A percentile compares a stretch with the other conserved stretches of the same genome.
Evolutionary conservation across 2,888 invertebrate species (phyloP).

Genomic region (Drosophila parthenogenetica): DNA sequence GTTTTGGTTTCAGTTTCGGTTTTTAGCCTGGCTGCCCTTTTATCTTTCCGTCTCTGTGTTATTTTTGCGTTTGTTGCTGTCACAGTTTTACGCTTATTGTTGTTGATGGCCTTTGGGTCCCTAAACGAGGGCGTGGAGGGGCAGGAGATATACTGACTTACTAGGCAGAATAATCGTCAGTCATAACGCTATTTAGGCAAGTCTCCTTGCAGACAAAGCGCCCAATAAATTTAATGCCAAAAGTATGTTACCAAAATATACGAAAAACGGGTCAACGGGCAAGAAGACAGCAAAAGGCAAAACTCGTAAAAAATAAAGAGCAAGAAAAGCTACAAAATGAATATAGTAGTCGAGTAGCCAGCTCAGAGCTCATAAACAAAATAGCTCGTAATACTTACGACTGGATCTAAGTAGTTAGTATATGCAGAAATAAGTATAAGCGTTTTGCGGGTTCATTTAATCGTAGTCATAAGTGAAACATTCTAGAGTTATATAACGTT

Average conservation of each 20-base stretch:
- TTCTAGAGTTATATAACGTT: conserved; percentile 7
- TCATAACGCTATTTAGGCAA: conserved; percentile 48
- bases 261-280: conserved; percentile 22
- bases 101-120: conserved; percentile 42
- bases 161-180: conserved; percentile 25
- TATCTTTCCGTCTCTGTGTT: conserved; percentile 56
- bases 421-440: not conserved
- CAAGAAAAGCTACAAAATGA: conserved; percentile 22
- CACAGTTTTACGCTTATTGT: conserved; percentile 45
- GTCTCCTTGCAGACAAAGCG: conserved; percentile 17
- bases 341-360: conserved; percentile 24
- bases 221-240: conserved; percentile 46
- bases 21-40: conserved; percentile 44
- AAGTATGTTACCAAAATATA: conserved; percentile 37
- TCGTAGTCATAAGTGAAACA: conserved; percentile 5
- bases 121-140: not conserved
- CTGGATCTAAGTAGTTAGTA: conserved; percentile 25
- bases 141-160: not conserved
- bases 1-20: conserved; percentile 56
- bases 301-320: conserved; percentile 40
- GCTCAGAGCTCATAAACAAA: conserved; percentile 35
- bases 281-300: not conserved
- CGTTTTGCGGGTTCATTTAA: conserved; percentile 4
- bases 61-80: conserved; percentile 26
- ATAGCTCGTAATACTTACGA: conserved; percentile 39